Conservation (phyloP, 2,888 invertebrate species). For the Conchocele bisecta region DNA sequence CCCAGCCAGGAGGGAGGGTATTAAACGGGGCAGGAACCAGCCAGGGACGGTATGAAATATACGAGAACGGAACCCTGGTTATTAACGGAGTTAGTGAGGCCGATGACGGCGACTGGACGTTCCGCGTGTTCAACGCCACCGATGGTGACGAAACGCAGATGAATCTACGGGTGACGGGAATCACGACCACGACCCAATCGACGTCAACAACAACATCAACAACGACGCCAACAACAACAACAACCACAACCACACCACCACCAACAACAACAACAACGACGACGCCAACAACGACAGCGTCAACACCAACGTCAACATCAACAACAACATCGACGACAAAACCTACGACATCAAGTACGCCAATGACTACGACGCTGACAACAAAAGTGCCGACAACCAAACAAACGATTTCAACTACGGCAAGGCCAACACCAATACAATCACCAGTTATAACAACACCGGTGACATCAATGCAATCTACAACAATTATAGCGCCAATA, state of each 20-base stretch:
- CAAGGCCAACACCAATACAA: neutral
- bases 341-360: neutral
- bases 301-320: neutral
- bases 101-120: constrained; percentile 55
- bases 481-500: neutral
- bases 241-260: constrained; percentile 31
- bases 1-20: constrained; percentile 42
- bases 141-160: constrained; percentile 40
- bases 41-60: constrained; percentile 28
- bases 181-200: constrained; percentile 48
- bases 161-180: constrained; percentile 37
- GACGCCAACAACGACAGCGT: constrained; percentile 17
- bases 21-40: constrained; percentile 36
- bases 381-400: neutral
- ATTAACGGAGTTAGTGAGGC: constrained; percentile 34
- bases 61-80: constrained; percentile 55
- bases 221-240: constrained; percentile 36
- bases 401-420: neutral
- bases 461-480: neutral
- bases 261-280: constrained; percentile 16
- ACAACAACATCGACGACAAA: constrained; percentile 1
- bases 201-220: constrained; percentile 42
- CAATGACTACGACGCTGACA: neutral
- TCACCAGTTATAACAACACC: constrained; percentile 1
- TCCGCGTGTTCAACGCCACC: constrained; percentile 45